These are phyloP conservation scores for Callionymus lyra DNA, from an alignment of 2,113 vertebrate species.

Conservation along the genomic window DNA sequence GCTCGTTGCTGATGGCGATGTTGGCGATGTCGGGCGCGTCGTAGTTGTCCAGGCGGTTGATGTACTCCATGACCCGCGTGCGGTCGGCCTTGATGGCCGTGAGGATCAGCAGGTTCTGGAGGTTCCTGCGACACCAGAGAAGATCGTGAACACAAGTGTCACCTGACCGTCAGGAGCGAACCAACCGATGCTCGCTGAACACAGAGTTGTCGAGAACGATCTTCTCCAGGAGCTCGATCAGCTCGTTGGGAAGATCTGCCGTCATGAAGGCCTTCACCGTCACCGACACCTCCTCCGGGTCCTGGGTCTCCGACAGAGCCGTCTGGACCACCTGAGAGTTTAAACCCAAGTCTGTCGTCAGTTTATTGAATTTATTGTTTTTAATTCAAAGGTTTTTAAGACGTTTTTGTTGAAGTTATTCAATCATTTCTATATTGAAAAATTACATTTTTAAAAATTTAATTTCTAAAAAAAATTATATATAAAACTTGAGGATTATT, in stretches of 20 bases:
- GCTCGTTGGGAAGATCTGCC: slow-evolving; percentile 83
- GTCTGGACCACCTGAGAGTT: slow-evolving; percentile 82
- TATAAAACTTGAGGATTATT: too few relatives aligned
- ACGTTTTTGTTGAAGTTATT: too few relatives aligned
- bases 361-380: neutral
- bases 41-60: slow-evolving; percentile 84
- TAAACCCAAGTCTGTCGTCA: neutral
- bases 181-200: slow-evolving; percentile 85
- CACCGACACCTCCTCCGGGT: slow-evolving; percentile 86
- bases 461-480: too few relatives aligned
- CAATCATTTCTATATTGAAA: too few relatives aligned
- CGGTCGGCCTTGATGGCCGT: slow-evolving; percentile 88
- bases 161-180: too few relatives aligned
- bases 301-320: slow-evolving; percentile 84
- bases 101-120: slow-evolving; percentile 88
- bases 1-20: slow-evolving; percentile 82
- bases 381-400: too few relatives aligned
- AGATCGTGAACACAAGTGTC: neutral
- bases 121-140: slow-evolving; percentile 65
- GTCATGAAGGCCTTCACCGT: slow-evolving; percentile 91
- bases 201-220: slow-evolving; percentile 88
- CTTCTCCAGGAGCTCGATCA: slow-evolving; percentile 87
- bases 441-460: too few relatives aligned
- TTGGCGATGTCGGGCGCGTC: slow-evolving; percentile 87
- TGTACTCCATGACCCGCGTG: slow-evolving; percentile 87